phyloP scores from a whole-genome alignment of 1,140 invertebrate genomes.

The Drosophila sucinea region DNA sequence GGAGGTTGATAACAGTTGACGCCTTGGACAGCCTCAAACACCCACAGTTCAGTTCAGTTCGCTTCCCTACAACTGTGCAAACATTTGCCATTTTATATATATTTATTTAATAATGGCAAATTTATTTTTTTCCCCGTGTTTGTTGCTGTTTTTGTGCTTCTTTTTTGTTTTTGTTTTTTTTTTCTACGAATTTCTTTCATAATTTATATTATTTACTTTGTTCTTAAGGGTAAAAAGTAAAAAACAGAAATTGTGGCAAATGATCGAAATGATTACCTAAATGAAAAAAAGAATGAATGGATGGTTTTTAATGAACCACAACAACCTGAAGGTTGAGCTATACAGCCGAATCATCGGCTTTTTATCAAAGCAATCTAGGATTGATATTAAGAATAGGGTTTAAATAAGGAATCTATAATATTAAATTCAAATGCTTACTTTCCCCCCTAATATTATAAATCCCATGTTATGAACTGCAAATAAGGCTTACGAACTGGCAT shows the following conservation, averaged over 20 bases:
- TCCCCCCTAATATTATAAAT: no score
- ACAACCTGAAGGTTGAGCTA: neutral
- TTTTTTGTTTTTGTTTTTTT: conserved; percentile 20
- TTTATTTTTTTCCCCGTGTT: conserved; percentile 2
- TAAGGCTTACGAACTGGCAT: no score
- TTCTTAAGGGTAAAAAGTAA: conserved; percentile 56
- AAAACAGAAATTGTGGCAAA: conserved; percentile 37
- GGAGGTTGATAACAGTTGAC: conserved; percentile 16
- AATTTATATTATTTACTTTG: conserved; percentile 72
- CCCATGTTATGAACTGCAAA: no score
- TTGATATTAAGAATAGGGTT: neutral
- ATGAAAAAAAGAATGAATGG: neutral
- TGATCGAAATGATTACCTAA: conserved; percentile 37
- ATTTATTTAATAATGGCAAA: conserved; percentile 53
- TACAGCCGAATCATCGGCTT: neutral
- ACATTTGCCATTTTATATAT: conserved; percentile 45
- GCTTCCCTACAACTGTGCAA: conserved; percentile 77
- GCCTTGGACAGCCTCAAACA: conserved; percentile 6
- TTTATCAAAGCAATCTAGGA: neutral
- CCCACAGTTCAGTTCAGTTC: conserved; percentile 27
- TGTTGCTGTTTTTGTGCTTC: neutral
- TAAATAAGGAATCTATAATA: neutral
- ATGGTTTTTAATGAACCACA: neutral
- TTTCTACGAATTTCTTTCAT: conserved; percentile 49
- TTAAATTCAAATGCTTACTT: no score